These are phyloP conservation scores for Glaucopsyche alexis DNA, from an alignment of 2,888 invertebrate species.

Conservation along the genomic window DNA sequence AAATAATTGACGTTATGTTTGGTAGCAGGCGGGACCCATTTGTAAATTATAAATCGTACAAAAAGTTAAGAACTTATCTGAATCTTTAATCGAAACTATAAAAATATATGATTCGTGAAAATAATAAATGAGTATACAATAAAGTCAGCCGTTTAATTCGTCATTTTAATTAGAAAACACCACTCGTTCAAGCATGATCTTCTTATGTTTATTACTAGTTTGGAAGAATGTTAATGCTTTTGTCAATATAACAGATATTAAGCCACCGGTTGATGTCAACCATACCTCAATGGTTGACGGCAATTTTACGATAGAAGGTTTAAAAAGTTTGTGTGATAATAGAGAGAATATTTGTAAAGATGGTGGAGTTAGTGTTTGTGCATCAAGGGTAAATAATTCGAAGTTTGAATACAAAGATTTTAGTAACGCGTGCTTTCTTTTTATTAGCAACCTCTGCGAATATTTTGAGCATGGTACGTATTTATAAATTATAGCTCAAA, in stretches of 20 bases:
- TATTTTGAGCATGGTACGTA: constrained; percentile 52
- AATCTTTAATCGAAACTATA: neutral
- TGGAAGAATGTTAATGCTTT: neutral
- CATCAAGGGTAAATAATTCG: constrained; percentile 42
- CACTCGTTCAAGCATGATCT: neutral
- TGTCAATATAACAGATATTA: neutral
- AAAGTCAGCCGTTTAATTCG: neutral
- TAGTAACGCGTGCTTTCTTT: constrained; percentile 55
- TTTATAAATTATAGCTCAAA: no score
- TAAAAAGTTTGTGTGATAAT: constrained; percentile 45
- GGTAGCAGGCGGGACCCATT: no score
- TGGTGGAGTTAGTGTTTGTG: constrained; percentile 47
- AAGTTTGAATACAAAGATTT: constrained; percentile 47
- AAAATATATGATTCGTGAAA: neutral
- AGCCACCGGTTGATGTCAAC: neutral
- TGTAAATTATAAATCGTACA: no score
- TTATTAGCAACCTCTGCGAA: constrained; percentile 60
- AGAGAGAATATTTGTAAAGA: constrained; percentile 45
- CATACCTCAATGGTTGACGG: neutral
- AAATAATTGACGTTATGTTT: no score
- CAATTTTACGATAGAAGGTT: constrained; percentile 45
- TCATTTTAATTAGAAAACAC: constrained; percentile 2
- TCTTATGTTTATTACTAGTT: neutral
- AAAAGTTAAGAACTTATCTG: neutral
- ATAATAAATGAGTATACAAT: neutral